Conservation (phyloP, 2,113 vertebrate genomes). For the Steatornis caripensis region DNA sequence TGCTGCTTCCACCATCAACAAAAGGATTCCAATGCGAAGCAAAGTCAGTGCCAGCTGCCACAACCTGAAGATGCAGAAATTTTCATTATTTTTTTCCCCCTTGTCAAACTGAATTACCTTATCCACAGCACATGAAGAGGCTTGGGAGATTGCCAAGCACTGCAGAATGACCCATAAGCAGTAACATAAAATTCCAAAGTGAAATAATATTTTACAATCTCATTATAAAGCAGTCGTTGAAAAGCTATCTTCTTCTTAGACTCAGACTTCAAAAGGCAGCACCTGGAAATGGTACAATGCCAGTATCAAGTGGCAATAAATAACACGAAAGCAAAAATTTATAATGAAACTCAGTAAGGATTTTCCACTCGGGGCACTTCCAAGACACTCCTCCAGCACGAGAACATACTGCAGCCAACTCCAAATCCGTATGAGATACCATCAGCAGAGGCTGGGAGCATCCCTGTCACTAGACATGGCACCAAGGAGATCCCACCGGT, state of each 20-base stretch:
- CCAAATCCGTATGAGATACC: background rate
- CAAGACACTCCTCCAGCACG: background rate
- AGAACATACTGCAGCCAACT: background rate
- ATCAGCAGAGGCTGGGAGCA: background rate
- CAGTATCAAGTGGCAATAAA: background rate
- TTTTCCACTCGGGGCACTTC: background rate
- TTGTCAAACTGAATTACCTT: background rate
- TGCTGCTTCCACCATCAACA: conserved; percentile 85
- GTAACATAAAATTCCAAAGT: background rate
- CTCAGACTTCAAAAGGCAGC: background rate
- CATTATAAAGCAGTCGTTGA: background rate
- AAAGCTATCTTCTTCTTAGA: background rate
- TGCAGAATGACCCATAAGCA: background rate
- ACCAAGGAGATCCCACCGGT: background rate
- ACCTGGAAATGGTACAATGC: background rate
- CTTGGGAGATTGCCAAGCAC: background rate
- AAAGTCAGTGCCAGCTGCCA: conserved; percentile 85
- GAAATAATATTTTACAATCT: background rate
- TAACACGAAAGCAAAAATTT: background rate
- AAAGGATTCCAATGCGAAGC: conserved; percentile 91
- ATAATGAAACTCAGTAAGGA: background rate
- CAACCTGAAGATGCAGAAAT: conserved; percentile 77
- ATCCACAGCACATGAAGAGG: background rate
- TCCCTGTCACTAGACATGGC: background rate
- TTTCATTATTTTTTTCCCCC: background rate